Base-by-base conservation (phyloP, 2,113 vertebrate genomes). In the Perognathus longimembris region DNA sequence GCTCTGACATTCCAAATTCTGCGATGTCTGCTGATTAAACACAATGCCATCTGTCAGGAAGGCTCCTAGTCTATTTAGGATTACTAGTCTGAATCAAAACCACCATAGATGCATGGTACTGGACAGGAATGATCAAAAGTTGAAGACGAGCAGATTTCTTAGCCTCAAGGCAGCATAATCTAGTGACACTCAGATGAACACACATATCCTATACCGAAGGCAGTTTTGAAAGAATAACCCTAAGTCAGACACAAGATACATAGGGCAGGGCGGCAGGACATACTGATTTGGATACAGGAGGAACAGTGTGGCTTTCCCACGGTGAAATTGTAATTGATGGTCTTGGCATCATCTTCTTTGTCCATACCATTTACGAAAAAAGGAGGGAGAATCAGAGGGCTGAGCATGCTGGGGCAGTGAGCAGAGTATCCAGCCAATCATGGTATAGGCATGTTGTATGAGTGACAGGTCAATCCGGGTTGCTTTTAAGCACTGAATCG, bases 1-100 rank as follows among this genome's bases (percentile, higher is more conserved):
- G 54, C 64, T 81, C 80, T 34, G 79, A 63, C 34, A n/a, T 92
- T 76, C 79, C 79, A 17, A 83, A 82, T 20, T 86, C 83, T 50
- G 42, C 79, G n/a, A 74, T 36, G 38, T 73, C 89, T 88, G 61
- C 7, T 73, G 42, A 79, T 86, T 63, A 61, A 10, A 61, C 18
- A 32, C 64, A 32, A 2, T 5, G 21, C 89, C 76, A 71, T 88
- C 91, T 79, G 83, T 86, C 79, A 83, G 34, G 18, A 59, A 64
- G 42, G 64, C 6, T 18, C 38, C 71, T 24, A 70, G 45, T 93
- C 77, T 85, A 18, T 36, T 45, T 21, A 54, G 79, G 42, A 45
- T 81, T 75, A 71, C 7, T 64, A 78, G 42, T 85, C 76, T 67
- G 12, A n/a, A 63, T 28, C 84, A 81, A 80, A 85, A 38, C n/a